Evolutionary conservation across 1,140 invertebrate genomes (phyloP), one percentile per base, ranked within the genome.

Genomic region (Saxidomus purpurata): DNA sequence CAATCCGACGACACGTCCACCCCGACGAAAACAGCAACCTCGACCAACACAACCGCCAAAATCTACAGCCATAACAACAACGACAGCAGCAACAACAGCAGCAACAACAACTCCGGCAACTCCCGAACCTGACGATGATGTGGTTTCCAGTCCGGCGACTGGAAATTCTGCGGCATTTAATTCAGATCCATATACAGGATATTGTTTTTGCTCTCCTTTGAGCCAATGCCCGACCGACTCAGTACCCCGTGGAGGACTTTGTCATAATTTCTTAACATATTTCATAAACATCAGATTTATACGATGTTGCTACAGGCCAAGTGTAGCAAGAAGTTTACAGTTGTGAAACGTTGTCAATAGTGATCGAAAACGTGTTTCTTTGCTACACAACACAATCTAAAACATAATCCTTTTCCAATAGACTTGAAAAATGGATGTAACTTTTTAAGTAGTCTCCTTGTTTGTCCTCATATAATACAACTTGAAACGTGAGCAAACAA

Each of bases 131-230:
- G 76, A 79, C 47, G 76, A 79, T 79, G 76, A 79, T 34, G 17
- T 79, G 15, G 49, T 49, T n/a, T 6, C 47, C 6, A 55, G 28
- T 79, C 49, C 43, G 31, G 28, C 47, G 8, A 25, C 71, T 3
- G 76, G 47, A 34, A 52, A 55, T 3, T 31, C 47, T n/a, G 49
- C n/a, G 28, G 4, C 47, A 31, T 19, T 3, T 4, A 49, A 11
- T 25, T n/a, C 8, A 28, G 71, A 49, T 28, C 1, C 76, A 17
- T 79, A 52, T 28, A 49, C 19, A 1, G 76, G 76, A 79, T 52
- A 79, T 79, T 79, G 76, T 34, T 79, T 79, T 52, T 79, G 76
- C n/a, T 79, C 76, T 15, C 76, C 76, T 11, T 79, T 79, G n/a
- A 79, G 49, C 25, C 0, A 19, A 2, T 79, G 76, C 28, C 76